Percentiles rank a stretch among this genome's conserved stretches.
phyloP scores from a whole-genome alignment of 2,113 vertebrate species.

The Xenopus laevis region DNA sequence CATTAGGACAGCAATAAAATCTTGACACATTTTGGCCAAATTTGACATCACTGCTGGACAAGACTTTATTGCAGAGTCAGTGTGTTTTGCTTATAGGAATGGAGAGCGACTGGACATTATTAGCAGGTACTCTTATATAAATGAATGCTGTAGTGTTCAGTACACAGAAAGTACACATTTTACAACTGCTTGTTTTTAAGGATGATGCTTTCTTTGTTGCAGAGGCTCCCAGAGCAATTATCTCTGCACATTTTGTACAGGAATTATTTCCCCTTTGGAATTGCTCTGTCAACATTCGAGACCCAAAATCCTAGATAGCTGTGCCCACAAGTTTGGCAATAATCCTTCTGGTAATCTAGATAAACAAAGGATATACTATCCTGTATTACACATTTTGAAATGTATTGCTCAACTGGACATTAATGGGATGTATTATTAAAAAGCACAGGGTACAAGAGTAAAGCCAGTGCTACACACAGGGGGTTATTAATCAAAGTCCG shows the following conservation, averaged over 20 bases:
- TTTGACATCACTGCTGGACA: no score
- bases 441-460: background rate
- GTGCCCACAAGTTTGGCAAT: background rate
- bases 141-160: background rate
- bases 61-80: no score
- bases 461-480: no score
- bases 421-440: background rate
- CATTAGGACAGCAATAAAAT: no score
- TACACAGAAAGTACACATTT: conserved; percentile 4
- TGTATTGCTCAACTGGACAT: background rate
- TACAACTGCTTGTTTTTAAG: background rate
- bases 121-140: background rate
- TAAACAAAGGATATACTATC: conserved; percentile 6
- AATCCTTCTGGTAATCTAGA: background rate
- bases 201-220: background rate
- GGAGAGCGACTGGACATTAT: background rate
- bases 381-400: background rate
- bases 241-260: background rate
- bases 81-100: background rate
- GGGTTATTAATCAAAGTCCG: no score
- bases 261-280: background rate
- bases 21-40: no score
- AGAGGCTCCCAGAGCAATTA: conserved; percentile 8
- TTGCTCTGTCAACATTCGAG: background rate
- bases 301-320: conserved; percentile 1